phyloP scores from a whole-genome alignment of 2,113 vertebrate genomes.

The Hippocampus mohnikei region DNA sequence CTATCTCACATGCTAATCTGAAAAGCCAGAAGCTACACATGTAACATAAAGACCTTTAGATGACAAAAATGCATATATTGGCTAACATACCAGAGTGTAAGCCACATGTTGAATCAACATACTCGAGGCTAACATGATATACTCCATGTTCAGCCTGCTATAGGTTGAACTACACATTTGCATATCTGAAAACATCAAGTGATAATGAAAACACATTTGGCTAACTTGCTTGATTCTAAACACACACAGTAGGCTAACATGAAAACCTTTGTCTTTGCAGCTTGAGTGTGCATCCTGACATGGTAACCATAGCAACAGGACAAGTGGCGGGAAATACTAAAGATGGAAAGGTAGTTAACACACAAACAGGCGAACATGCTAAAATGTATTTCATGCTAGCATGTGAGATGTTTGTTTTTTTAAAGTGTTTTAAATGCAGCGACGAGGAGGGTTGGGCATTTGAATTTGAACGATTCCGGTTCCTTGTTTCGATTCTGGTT shows the following conservation, averaged over 20 bases:
- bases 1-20: neutral
- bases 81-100: too few species aligned
- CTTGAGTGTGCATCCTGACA: conserved; percentile 87
- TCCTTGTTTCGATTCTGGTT: too few species aligned
- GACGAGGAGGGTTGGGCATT: too few species aligned
- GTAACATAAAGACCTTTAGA: neutral
- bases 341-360: conserved; percentile 84
- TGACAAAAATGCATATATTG: neutral
- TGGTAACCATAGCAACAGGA: conserved; percentile 89
- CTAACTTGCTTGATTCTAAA: too few species aligned
- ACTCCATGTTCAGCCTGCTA: neutral
- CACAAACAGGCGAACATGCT: neutral
- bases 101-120: too few species aligned
- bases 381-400: neutral
- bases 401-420: neutral
- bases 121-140: too few species aligned
- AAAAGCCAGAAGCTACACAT: neutral
- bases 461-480: too few species aligned
- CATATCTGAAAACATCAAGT: neutral
- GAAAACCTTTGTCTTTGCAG: conserved; percentile 55
- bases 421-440: too few species aligned
- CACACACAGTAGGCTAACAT: neutral
- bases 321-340: conserved; percentile 88
- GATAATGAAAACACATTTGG: neutral
- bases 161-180: neutral